Conservation (phyloP, 2,113 vertebrate species). For the Felis catus region F.catus_Fca126_mat1.0 CM031416.1:33170501-33171000, state of each 20-base stretch:
- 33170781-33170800: too few relatives aligned
- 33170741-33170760: background rate
- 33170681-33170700: background rate
- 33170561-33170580: background rate
- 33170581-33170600: background rate
- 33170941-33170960: background rate
- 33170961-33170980: accelerated
- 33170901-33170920: background rate
- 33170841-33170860: background rate
- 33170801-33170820: background rate
- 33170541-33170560: background rate
- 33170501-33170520: background rate
- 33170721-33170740: background rate
- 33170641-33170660: background rate
- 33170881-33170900: background rate
- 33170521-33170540: background rate
- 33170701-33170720: background rate
- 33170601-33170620: background rate
- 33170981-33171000: background rate
- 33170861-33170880: background rate
- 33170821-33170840: background rate
- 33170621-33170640: background rate
- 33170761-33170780: background rate
- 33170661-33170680: background rate
- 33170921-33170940: background rate